These are phyloP conservation scores for Bombyx mandarina DNA, from an alignment of 1,140 invertebrate species.

Conservation along the genomic window DNA sequence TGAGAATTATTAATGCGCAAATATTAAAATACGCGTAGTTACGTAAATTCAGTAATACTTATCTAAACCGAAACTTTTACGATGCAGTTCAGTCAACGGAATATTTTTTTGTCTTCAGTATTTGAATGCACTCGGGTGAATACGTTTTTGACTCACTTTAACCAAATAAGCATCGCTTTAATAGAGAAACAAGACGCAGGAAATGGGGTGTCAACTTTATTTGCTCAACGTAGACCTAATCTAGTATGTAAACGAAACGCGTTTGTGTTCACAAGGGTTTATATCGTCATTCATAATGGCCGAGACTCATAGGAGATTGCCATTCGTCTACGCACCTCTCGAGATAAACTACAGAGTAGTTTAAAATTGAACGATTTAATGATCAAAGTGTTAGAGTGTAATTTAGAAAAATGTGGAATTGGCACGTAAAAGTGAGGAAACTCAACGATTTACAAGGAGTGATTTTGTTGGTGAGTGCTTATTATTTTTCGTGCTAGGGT, in stretches of 20 bases:
- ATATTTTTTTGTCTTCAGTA: too few relatives aligned
- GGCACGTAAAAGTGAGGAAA: constrained; percentile 28
- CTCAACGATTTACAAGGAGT: constrained; percentile 25
- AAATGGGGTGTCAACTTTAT: constrained; percentile 53
- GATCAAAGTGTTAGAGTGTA: not conserved
- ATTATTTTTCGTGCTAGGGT: not conserved
- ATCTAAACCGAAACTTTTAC: too few relatives aligned
- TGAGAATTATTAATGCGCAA: too few relatives aligned
- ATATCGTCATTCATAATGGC: constrained; percentile 36
- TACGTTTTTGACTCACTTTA: too few relatives aligned
- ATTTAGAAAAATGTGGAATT: constrained; percentile 28
- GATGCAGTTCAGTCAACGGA: too few relatives aligned
- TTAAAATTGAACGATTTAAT: not conserved
- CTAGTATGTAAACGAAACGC: constrained; percentile 37
- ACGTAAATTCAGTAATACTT: too few relatives aligned
- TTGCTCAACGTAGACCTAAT: constrained; percentile 44
- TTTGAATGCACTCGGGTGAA: too few relatives aligned
- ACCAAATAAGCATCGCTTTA: too few relatives aligned
- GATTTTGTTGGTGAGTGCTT: constrained; percentile 29
- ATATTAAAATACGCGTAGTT: too few relatives aligned
- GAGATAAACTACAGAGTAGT: constrained; percentile 27
- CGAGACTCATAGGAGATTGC: constrained; percentile 17
- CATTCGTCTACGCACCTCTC: constrained; percentile 32
- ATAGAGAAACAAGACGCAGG: constrained; percentile 15
- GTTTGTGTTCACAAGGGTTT: constrained; percentile 37